Evolutionary conservation across 64 coral and sea anemone species (phyloP).

Genomic region (Astreopora myriophthalma): DNA sequence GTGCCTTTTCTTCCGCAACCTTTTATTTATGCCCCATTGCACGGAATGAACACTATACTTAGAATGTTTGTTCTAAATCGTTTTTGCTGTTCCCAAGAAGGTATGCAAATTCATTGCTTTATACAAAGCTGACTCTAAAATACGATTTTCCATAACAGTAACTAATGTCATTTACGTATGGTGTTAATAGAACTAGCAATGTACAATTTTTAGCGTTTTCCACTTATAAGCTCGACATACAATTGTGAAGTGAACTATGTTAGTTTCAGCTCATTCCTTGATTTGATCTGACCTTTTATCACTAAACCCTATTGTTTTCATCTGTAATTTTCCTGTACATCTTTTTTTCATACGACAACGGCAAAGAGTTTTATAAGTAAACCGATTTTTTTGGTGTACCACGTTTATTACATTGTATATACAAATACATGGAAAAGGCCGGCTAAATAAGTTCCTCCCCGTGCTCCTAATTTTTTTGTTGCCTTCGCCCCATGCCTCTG

Average conservation of each 20-base stretch:
- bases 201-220: neutral
- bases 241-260: constrained; percentile 3
- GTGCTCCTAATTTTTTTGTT: too few relatives aligned
- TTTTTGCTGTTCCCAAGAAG: constrained; percentile 17
- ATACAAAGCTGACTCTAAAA: constrained; percentile 27
- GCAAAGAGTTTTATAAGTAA: too few relatives aligned
- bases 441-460: too few relatives aligned
- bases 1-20: neutral
- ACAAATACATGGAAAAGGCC: too few relatives aligned
- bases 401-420: too few relatives aligned
- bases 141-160: constrained; percentile 16
- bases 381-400: too few relatives aligned
- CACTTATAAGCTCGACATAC: neutral
- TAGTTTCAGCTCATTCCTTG: neutral
- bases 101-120: constrained; percentile 26
- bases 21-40: neutral
- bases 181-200: neutral
- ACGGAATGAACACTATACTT: neutral
- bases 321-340: neutral
- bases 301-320: constrained; percentile 20
- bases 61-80: neutral
- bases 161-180: constrained; percentile 6
- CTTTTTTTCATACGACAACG: too few relatives aligned
- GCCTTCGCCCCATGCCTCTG: neutral
- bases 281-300: neutral